Percentiles rank a stretch among this genome's conserved stretches.
These are phyloP conservation scores for Ahaetulla prasina DNA, from an alignment of 2,113 vertebrate genomes.

Conservation along the genomic window DNA sequence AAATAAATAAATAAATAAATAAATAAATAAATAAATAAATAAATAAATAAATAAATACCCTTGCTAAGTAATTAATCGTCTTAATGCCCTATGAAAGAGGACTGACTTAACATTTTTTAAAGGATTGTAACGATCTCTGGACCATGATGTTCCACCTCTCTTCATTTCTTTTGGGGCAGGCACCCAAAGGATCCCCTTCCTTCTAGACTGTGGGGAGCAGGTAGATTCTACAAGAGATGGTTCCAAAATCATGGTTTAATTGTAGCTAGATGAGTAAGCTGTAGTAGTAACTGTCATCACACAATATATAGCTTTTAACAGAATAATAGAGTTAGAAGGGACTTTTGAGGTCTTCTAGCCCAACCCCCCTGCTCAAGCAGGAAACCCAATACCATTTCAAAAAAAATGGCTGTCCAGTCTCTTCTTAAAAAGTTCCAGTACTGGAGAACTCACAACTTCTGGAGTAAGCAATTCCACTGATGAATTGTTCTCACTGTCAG, in stretches of 20 bases:
- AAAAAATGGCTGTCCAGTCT: too few species aligned
- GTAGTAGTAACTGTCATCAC: background rate
- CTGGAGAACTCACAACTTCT: too few species aligned
- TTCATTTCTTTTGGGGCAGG: background rate
- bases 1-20: too few species aligned
- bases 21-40: too few species aligned
- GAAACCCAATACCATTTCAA: too few species aligned
- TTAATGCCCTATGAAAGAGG: background rate
- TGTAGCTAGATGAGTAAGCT: background rate
- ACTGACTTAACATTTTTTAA: background rate
- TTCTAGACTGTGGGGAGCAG: too few species aligned
- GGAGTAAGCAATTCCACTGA: too few species aligned
- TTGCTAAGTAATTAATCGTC: background rate
- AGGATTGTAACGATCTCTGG: background rate
- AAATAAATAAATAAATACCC: background rate
- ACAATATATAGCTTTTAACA: background rate
- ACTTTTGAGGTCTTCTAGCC: too few species aligned
- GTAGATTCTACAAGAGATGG: background rate
- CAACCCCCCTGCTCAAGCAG: too few species aligned
- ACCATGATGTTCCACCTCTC: background rate
- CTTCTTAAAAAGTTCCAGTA: too few species aligned
- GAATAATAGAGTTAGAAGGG: too few species aligned
- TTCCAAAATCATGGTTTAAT: background rate
- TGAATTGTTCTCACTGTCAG: too few species aligned
- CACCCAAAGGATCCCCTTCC: background rate